Base-by-base conservation (phyloP, 2,888 invertebrate species). In the Neocrepidodera transversa region DNA sequence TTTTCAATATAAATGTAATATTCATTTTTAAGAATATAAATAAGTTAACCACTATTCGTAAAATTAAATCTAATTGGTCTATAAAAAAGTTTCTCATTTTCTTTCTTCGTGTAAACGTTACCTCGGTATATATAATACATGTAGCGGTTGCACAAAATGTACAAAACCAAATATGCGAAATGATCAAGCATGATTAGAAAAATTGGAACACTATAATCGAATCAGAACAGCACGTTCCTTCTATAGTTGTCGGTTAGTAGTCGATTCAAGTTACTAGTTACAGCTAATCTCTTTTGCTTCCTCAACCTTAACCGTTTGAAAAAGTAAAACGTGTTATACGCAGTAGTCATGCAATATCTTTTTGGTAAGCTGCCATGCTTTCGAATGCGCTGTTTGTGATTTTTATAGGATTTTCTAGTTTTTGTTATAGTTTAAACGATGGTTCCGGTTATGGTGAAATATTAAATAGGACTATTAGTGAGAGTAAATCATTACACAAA, bases 341-440 rank as follows among this genome's bases (percentile, higher is more conserved):
- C 17, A 38, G 13, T 35, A 38, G 50, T 50, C 50, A 51, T 42
- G 40, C 16, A 18, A 40, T 42, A 51, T 23, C 30, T 17, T 30
- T 42, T 17, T 11, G 28, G 40, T 35, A 40, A 58, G 48, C 18
- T 28, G 36, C 36, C 7, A 58, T 58, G 58, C 7, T 16, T 50
- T 8, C 20, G 3, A 60, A 32, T 38, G 2, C 14, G 23, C 30
- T 10, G 36, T 40, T 52, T 5, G 18, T 48, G n/a, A 10, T 20
- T 47, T 16, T 57, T 2, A 13, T 57, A 1, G 7, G 32, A 20
- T 17, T 42, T 14, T 23, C 11, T 26, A n/a, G 42, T 17, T 45
- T 45, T 16, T 18, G 43, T 53, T 30, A 13, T 16, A 53, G 10
- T 43, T 30, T 42, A 20, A 48, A 23, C 38, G 38, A 26, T 17